Percentiles rank a stretch among this genome's conserved stretches.
Conservation (phyloP, 2,888 invertebrate genomes). For the Theodoxus fluviatilis region DNA sequence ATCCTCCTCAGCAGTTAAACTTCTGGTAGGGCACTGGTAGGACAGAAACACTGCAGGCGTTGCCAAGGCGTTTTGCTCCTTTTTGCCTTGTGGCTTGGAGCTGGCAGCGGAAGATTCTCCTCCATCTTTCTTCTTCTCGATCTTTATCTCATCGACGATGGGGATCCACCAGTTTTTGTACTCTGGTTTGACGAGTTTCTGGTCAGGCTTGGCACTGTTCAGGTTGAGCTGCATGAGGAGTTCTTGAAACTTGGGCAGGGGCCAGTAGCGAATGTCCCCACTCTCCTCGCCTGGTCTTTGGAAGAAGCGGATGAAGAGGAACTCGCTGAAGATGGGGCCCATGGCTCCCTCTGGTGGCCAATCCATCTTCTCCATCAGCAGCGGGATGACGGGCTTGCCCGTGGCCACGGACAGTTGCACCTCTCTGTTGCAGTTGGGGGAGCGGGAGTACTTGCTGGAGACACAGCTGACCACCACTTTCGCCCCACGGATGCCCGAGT, state of each 20-base stretch:
- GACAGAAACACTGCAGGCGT: no score
- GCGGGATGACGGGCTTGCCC: conserved; percentile 60
- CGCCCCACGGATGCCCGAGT: conserved; percentile 55
- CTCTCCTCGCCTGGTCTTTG: conserved; percentile 44
- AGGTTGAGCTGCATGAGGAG: conserved; percentile 59
- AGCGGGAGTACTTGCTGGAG: conserved; percentile 58
- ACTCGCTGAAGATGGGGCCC: conserved; percentile 63
- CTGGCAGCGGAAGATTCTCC: background rate
- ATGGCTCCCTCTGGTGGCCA: conserved; percentile 64
- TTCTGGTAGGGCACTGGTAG: no score
- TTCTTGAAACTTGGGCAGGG: conserved; percentile 57
- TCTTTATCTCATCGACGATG: conserved; percentile 39
- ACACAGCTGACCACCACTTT: conserved; percentile 56
- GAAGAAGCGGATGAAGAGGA: conserved; percentile 59
- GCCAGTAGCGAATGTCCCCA: conserved; percentile 55
- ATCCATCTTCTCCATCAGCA: conserved; percentile 58
- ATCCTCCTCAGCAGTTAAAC: no score
- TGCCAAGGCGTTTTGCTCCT: no score
- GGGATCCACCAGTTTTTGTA: conserved; percentile 53
- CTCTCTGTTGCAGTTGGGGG: conserved; percentile 62
- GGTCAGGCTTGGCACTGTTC: conserved; percentile 47
- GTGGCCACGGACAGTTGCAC: conserved; percentile 56
- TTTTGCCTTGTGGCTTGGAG: no score
- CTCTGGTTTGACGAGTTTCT: conserved; percentile 37
- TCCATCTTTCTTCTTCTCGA: conserved; percentile 32